Conservation (phyloP, 2,113 vertebrate species). For the Colaptes auratus region DNA sequence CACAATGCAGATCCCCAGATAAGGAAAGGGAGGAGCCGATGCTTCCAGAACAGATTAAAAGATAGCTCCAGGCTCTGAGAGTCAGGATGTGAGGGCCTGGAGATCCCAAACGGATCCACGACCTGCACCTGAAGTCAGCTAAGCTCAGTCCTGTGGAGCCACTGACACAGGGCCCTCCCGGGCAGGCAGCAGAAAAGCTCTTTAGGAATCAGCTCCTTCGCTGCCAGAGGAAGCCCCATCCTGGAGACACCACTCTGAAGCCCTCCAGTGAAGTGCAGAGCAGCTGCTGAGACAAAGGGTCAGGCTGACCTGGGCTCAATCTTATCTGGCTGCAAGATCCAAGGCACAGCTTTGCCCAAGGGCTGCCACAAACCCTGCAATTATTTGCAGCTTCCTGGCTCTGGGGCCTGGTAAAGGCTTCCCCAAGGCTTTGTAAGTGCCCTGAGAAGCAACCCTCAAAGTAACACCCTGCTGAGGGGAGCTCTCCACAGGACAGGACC, state of each 20-base stretch:
- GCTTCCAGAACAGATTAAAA: slow-evolving; percentile 38
- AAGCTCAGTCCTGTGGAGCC: background rate
- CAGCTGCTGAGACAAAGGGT: background rate
- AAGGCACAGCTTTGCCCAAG: background rate
- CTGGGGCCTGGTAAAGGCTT: background rate
- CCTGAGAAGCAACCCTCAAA: background rate
- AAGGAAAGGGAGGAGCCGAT: slow-evolving; percentile 54
- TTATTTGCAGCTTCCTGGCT: rapidly evolving
- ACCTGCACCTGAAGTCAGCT: background rate
- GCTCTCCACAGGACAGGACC: too few relatives aligned
- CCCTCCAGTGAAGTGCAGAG: background rate
- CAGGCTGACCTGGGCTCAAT: background rate
- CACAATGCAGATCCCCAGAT: slow-evolving; percentile 55
- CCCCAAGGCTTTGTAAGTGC: rapidly evolving
- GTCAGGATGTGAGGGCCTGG: background rate
- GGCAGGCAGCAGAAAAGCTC: background rate
- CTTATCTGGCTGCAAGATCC: background rate
- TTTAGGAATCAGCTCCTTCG: background rate
- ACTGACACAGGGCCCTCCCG: too few relatives aligned
- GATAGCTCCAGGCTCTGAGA: background rate
- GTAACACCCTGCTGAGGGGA: rapidly evolving
- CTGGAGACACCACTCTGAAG: background rate
- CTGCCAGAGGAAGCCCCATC: background rate
- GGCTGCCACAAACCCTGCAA: background rate
- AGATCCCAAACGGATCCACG: background rate